Conservation (phyloP, 1,140 invertebrate species). For the Gonioctena quinquepunctata region DNA sequence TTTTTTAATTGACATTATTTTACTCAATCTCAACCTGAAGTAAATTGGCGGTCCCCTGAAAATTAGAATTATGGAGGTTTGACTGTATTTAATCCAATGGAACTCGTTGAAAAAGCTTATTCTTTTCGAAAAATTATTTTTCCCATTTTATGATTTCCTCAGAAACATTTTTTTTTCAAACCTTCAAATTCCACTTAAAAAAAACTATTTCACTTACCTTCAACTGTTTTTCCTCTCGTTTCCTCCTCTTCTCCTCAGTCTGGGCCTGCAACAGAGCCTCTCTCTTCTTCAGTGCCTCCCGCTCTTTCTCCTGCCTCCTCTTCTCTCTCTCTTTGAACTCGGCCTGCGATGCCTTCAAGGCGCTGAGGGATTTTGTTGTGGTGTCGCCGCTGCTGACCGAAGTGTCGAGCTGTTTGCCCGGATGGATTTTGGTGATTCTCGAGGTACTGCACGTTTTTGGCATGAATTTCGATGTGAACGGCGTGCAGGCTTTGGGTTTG, state of each 20-base stretch:
- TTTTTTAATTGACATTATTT: no score
- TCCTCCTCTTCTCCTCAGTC: slow-evolving; percentile 61
- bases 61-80: no score
- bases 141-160: no score
- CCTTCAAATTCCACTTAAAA: no score
- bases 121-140: no score
- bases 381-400: not conserved
- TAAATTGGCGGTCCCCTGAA: no score
- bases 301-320: slow-evolving; percentile 43
- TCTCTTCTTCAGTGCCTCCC: slow-evolving; percentile 53
- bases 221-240: slow-evolving; percentile 63
- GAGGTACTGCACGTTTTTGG: slow-evolving; percentile 26
- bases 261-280: slow-evolving; percentile 43
- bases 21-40: no score
- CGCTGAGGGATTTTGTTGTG: slow-evolving; percentile 8
- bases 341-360: slow-evolving; percentile 23
- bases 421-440: slow-evolving; percentile 7
- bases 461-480: slow-evolving; percentile 21
- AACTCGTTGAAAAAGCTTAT: no score
- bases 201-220: no score
- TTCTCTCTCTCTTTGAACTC: slow-evolving; percentile 28
- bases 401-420: not conserved
- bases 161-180: no score
- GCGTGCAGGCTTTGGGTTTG: slow-evolving; percentile 41
- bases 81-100: no score